Evolutionary conservation across 2,797 vertebrate species (phyloP).

Genomic region (Adrianichthys oophorus): DNA sequence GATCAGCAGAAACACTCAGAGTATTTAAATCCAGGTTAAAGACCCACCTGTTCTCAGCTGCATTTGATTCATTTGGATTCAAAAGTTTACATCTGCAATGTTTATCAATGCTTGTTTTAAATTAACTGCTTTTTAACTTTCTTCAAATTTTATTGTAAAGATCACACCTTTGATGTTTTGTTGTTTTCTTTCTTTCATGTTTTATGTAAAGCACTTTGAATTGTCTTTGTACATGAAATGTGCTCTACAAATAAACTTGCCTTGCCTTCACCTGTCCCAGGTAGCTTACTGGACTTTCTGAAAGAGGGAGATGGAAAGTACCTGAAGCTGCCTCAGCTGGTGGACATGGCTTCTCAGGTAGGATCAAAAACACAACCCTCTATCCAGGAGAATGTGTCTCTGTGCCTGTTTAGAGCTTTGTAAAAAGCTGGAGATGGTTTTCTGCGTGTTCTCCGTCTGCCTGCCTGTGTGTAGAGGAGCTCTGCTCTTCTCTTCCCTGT

Average conservation of each 20-base stretch:
- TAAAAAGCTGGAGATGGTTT: neutral
- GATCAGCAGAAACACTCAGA: too few relatives aligned
- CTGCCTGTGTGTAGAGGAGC: constrained; percentile 59
- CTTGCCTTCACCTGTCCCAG: constrained; percentile 64
- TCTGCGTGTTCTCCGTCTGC: constrained; percentile 51
- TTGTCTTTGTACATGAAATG: too few relatives aligned
- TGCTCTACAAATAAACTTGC: too few relatives aligned
- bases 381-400: neutral
- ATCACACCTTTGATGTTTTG: too few relatives aligned
- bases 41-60: too few relatives aligned
- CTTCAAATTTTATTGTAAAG: too few relatives aligned
- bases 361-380: constrained; percentile 10
- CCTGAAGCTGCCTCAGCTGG: constrained; percentile 94
- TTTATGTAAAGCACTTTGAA: too few relatives aligned
- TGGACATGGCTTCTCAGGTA: constrained; percentile 99
- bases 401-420: constrained; percentile 7
- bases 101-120: too few relatives aligned
- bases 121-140: too few relatives aligned
- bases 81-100: too few relatives aligned
- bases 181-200: neutral
- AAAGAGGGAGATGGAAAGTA: constrained; percentile 96
- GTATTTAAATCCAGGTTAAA: too few relatives aligned
- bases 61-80: too few relatives aligned
- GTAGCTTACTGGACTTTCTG: constrained; percentile 95
- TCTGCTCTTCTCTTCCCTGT: constrained; percentile 5